Percentiles rank a stretch among this genome's conserved stretches.
Evolutionary conservation across 2,888 invertebrate genomes (phyloP).

Genomic region (Latheticus oryzae): DNA sequence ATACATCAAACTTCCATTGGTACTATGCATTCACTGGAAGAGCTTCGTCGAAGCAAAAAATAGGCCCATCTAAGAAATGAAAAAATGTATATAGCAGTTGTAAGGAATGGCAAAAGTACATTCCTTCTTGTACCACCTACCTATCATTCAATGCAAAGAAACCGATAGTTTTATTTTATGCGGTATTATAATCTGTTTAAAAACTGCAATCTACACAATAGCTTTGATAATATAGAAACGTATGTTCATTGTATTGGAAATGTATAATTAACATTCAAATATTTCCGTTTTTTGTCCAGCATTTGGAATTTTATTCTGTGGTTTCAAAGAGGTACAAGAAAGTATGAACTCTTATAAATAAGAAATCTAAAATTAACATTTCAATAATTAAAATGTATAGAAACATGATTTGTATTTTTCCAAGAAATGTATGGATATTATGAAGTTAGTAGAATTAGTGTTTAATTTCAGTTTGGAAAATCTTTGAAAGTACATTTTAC

Average conservation of each 20-base stretch:
- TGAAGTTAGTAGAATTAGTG: too few relatives aligned
- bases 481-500: background rate
- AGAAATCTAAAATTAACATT: slow-evolving; percentile 10
- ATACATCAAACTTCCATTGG: slow-evolving; percentile 40
- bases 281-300: too few relatives aligned
- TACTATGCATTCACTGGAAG: slow-evolving; percentile 20
- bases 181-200: slow-evolving; percentile 3
- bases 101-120: slow-evolving; percentile 19
- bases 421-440: too few relatives aligned
- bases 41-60: slow-evolving; percentile 23
- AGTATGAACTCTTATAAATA: slow-evolving; percentile 32
- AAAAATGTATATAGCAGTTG: slow-evolving; percentile 2
- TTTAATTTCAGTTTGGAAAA: background rate
- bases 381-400: slow-evolving; percentile 32
- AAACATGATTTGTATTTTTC: too few relatives aligned
- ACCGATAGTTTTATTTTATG: slow-evolving; percentile 2
- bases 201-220: slow-evolving; percentile 14
- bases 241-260: slow-evolving; percentile 33
- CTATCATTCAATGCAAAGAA: slow-evolving; percentile 9
- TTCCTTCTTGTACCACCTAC: slow-evolving; percentile 9
- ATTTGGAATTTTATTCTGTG: slow-evolving; percentile 19
- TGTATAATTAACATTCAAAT: slow-evolving; percentile 27
- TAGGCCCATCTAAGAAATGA: slow-evolving; percentile 13
- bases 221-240: slow-evolving; percentile 12
- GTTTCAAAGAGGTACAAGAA: background rate